Evolutionary conservation across 1,140 invertebrate genomes (phyloP).

Genomic region (Neodiprion lecontei): DNA sequence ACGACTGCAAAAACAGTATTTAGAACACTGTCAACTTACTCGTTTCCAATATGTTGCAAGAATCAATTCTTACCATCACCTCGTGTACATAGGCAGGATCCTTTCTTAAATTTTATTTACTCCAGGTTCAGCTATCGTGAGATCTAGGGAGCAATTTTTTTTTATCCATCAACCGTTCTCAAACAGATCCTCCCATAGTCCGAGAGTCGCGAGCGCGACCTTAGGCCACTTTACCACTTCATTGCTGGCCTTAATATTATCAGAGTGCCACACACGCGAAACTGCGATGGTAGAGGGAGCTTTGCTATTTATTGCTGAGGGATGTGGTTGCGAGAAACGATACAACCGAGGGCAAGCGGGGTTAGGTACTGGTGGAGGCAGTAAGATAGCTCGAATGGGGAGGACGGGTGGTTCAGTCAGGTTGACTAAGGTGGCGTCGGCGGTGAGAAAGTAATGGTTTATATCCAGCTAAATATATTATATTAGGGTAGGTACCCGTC

Average conservation of each 20-base stretch:
- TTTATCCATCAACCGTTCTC: neutral
- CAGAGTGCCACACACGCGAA: neutral
- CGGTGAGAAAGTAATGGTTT: neutral
- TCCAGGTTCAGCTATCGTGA: no score
- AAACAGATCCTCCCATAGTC: neutral
- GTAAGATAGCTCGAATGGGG: neutral
- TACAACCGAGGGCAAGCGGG: neutral
- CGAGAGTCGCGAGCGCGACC: neutral
- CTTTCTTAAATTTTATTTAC: no score
- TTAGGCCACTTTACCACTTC: constrained; percentile 7
- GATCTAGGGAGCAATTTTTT: no score
- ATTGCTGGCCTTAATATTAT: constrained; percentile 12
- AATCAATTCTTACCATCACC: no score
- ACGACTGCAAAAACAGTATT: no score
- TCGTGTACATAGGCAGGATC: no score
- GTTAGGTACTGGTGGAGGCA: neutral
- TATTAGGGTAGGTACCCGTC: neutral
- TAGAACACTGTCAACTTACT: no score
- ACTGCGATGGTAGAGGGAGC: neutral
- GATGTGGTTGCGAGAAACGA: constrained; percentile 3
- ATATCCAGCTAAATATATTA: neutral
- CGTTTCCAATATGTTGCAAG: no score
- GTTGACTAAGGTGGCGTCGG: neutral
- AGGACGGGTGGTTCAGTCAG: neutral
- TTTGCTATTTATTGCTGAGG: constrained; percentile 5